Conservation (phyloP, 2,113 vertebrate species). For the Phyllostomus hastatus region DNA sequence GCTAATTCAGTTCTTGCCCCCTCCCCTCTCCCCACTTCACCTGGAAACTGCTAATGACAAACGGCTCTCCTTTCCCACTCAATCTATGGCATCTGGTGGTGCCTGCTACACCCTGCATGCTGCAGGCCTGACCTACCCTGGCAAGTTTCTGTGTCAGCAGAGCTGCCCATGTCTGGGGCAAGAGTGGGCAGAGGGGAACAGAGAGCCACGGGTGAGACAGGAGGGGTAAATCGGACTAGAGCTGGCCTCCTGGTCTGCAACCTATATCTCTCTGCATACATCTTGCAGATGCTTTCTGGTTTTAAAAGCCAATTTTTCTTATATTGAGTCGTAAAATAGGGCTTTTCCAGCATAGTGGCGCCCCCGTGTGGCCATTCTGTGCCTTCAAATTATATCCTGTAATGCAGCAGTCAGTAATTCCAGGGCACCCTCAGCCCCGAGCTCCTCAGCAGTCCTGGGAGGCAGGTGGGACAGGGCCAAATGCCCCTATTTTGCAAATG, state of each 20-base stretch:
- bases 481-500: background rate
- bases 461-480: too few relatives aligned
- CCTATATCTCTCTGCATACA: too few relatives aligned
- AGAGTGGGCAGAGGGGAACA: background rate
- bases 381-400: background rate
- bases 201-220: background rate
- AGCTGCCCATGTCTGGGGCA: background rate
- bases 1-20: background rate
- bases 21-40: background rate
- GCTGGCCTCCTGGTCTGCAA: background rate
- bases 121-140: background rate
- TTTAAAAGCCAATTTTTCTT: background rate
- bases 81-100: background rate
- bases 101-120: background rate
- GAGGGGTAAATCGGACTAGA: background rate
- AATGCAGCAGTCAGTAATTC: background rate
- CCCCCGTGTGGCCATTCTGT: background rate
- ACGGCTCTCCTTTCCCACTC: background rate
- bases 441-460: background rate
- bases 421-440: background rate
- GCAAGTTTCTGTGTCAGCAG: background rate
- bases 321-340: too few relatives aligned
- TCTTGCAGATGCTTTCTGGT: background rate
- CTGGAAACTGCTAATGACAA: background rate
- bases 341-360: background rate